Evolutionary conservation across 2,113 vertebrate genomes (phyloP).

Genomic region (Gasterosteus nipponicus): DNA sequence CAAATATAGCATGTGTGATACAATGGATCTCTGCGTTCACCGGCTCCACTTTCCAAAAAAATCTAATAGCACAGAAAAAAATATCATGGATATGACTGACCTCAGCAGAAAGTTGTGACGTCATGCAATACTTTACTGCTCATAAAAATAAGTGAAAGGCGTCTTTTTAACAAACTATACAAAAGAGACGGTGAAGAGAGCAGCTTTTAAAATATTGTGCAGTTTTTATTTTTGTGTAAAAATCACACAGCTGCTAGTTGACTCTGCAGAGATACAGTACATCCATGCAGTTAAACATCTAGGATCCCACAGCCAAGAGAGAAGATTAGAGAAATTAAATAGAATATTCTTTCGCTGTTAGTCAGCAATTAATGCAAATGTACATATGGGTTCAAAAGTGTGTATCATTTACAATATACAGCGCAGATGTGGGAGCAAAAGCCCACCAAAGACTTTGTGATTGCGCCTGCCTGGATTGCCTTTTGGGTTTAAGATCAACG

Average conservation of each 20-base stretch:
- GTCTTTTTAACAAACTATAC: background rate
- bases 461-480: constrained; percentile 69
- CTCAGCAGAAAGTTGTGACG: background rate
- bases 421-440: constrained; percentile 81
- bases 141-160: background rate
- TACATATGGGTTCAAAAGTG: constrained; percentile 93
- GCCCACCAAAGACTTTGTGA: constrained; percentile 63
- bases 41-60: no score
- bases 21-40: no score
- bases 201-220: constrained; percentile 91
- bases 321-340: constrained; percentile 88
- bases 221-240: constrained; percentile 96
- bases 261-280: constrained; percentile 90
- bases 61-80: background rate
- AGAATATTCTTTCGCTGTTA: constrained; percentile 89
- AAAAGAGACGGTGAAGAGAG: constrained; percentile 52
- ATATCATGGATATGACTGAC: background rate
- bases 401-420: constrained; percentile 93
- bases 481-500: constrained; percentile 33
- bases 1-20: no score
- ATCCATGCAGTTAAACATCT: constrained; percentile 94
- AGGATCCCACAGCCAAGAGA: constrained; percentile 92
- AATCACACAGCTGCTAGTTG: constrained; percentile 95
- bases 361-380: constrained; percentile 97
- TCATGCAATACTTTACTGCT: no score